phyloP scores from a whole-genome alignment of 1,140 invertebrate genomes.

The Spodoptera litura region DNA sequence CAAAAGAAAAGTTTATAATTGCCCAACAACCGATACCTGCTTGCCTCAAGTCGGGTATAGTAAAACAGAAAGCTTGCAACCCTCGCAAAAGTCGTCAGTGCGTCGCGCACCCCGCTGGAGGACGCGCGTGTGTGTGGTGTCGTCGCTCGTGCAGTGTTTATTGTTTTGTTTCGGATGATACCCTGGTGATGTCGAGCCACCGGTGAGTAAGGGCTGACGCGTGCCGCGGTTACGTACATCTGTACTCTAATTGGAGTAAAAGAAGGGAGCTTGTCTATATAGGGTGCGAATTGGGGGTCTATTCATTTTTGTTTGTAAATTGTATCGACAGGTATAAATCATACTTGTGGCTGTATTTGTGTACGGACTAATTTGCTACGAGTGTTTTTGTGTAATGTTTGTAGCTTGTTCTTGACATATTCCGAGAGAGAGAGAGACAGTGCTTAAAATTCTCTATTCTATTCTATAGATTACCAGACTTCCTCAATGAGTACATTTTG shows the following conservation, averaged over 20 bases:
- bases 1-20: neutral
- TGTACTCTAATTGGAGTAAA: constrained; percentile 26
- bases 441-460: neutral
- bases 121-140: constrained; percentile 19
- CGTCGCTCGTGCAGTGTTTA: constrained; percentile 23
- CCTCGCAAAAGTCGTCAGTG: constrained; percentile 5
- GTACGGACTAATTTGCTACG: neutral
- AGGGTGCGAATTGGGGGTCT: constrained; percentile 29
- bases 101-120: constrained; percentile 17
- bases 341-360: neutral
- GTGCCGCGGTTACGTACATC: constrained; percentile 27
- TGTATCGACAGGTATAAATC: constrained; percentile 19
- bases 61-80: neutral
- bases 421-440: neutral
- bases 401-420: neutral
- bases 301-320: constrained; percentile 31
- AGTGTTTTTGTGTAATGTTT: neutral
- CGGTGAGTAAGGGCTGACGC: constrained; percentile 17
- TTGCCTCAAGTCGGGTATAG: neutral
- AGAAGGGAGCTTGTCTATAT: constrained; percentile 12
- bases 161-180: constrained; percentile 20
- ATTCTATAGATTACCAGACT: neutral
- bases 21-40: neutral
- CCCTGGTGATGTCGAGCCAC: constrained; percentile 15
- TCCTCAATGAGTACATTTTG: too few relatives aligned